A percentile compares a stretch with the other conserved stretches of the same genome.
phyloP scores from a whole-genome alignment of 2,888 invertebrate species.

The Acleris cristana region DNA sequence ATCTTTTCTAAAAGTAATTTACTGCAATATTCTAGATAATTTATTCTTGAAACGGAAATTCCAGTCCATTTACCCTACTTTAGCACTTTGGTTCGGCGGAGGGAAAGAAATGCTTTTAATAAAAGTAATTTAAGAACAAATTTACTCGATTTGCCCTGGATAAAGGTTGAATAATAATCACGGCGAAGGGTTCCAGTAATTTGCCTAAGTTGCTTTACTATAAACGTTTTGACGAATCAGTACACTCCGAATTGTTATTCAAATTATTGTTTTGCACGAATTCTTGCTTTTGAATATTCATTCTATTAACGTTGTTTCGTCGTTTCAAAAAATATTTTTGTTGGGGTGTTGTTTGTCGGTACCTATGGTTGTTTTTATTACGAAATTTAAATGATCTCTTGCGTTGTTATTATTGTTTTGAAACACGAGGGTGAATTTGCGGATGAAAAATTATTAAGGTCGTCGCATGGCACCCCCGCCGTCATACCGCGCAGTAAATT shows the following conservation, averaged over 20 bases:
- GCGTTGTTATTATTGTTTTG: no score
- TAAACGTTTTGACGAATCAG: constrained; percentile 49
- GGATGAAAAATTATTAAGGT: no score
- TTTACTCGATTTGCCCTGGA: constrained; percentile 73
- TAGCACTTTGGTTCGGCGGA: constrained; percentile 73
- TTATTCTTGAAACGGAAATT: constrained; percentile 75
- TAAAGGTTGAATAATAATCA: constrained; percentile 79
- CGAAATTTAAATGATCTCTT: not conserved
- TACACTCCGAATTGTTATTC: constrained; percentile 46
- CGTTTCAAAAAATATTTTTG: constrained; percentile 44
- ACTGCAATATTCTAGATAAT: constrained; percentile 70
- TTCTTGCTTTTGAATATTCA: constrained; percentile 57
- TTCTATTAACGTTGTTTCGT: constrained; percentile 49
- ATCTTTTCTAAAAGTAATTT: constrained; percentile 60
- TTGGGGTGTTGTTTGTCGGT: constrained; percentile 9
- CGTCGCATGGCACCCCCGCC: no score
- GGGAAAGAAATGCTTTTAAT: constrained; percentile 80
- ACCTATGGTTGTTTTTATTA: not conserved
- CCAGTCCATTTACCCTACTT: constrained; percentile 79
- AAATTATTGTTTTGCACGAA: constrained; percentile 54
- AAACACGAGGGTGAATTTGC: no score
- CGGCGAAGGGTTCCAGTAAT: constrained; percentile 61
- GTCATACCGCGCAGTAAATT: no score
- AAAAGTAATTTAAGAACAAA: constrained; percentile 77
- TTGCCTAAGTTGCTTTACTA: constrained; percentile 64